Evolutionary conservation across 2,797 vertebrate species (phyloP), one percentile per base, ranked within the genome.

Genomic region (Tolypeutes matacus): DNA sequence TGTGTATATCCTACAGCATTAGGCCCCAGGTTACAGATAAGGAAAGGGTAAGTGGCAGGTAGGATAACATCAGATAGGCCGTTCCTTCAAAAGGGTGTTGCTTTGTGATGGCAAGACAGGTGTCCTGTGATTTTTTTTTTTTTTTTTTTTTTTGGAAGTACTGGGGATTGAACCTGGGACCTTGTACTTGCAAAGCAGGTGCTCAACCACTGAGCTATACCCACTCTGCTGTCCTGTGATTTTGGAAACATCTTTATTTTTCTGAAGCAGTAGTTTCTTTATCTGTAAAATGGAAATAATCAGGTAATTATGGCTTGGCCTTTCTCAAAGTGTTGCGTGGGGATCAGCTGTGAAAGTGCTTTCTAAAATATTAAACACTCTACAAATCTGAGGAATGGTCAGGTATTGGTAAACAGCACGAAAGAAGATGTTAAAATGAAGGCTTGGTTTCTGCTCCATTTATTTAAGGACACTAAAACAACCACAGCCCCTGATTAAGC

Each of bases 341-440:
- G 65, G 67, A 51, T 86, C 42, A n/a, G 73, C 67, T 69, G 84
- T 77, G 76, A 34, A 81, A 96, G 84, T 85, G 29, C 90, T 73
- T 94, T 65, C 77, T 92, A 82, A 97, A 93, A 90, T 90, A 92
- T 86, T 75, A 76, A 96, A 76, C 69, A 36, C 36, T 34, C 67
- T 87, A 39, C 83, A 90, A 76, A 73, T 65, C 69, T 60, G 27
- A 95, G 87, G 62, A 39, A 49, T n/a, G 42, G 46, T 42, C 62
- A 80, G 56, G 56, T 76, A 20, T 2, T 42, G 73, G 29, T 2
- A 15, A 75, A 76, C 15, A 72, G 25, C 34, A 6, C n/a, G 76
- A 90, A 62, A 92, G 81, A 69, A 67, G 85, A 81, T 91, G 60
- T 62, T 86, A 6, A 49, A 73, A 86, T 75, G 65, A 77, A 65